These are phyloP conservation scores for Lasius platythorax DNA, from an alignment of 2,888 invertebrate genomes.

Conservation along the genomic window DNA sequence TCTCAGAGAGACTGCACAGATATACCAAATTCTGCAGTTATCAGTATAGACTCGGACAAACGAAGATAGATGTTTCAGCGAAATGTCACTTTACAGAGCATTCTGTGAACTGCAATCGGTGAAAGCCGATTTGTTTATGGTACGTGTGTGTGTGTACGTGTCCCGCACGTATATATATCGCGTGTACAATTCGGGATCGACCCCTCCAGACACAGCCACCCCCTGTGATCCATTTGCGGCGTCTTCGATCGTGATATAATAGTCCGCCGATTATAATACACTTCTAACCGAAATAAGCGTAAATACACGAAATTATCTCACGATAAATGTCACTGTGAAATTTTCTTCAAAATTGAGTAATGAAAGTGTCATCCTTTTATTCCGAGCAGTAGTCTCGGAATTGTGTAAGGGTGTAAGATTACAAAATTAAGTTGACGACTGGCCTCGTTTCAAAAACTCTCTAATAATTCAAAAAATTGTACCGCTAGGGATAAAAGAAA, in stretches of 20 bases:
- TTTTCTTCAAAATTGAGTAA: neutral
- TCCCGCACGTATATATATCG: neutral
- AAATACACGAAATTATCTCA: neutral
- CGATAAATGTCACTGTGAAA: neutral
- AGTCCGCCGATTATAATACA: neutral
- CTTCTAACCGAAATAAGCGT: neutral
- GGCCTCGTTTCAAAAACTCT: neutral
- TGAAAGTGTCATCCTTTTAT: neutral
- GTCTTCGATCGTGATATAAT: neutral
- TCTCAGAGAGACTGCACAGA: no score
- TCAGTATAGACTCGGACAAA: neutral
- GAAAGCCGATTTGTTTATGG: slow-evolving; percentile 4
- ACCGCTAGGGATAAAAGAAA: neutral
- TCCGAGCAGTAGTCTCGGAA: no score
- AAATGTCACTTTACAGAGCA: slow-evolving; percentile 35
- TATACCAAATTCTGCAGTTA: neutral
- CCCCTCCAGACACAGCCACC: neutral
- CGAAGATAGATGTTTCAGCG: neutral
- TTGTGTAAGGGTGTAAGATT: no score
- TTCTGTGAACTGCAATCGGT: neutral
- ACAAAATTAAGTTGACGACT: no score
- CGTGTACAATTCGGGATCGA: neutral
- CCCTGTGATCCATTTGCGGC: neutral
- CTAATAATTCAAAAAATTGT: neutral
- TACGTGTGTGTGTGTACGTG: neutral